A percentile compares a stretch with the other conserved stretches of the same genome.
Conservation (phyloP, 2,797 vertebrate species). For the Sphenopsis melanotis region DNA sequence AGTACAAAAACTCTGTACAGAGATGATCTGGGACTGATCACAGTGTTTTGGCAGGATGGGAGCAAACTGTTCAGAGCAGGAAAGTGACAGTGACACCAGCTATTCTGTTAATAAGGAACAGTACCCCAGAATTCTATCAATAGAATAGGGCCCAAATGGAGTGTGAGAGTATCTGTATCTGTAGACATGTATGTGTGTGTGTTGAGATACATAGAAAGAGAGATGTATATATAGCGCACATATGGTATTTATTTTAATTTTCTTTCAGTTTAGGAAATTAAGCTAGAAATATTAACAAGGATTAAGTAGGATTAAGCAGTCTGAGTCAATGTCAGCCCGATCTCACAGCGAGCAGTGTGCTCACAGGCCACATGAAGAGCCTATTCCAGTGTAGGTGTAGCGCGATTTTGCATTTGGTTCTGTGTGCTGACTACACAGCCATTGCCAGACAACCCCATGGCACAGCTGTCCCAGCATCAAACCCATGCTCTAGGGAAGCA, state of each 20-base stretch:
- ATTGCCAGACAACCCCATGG: background rate
- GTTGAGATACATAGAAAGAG: background rate
- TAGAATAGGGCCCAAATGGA: background rate
- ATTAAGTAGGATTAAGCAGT: background rate
- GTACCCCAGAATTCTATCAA: background rate
- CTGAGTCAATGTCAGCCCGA: background rate
- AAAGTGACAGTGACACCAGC: rapidly evolving
- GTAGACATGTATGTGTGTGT: background rate
- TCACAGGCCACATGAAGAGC: background rate
- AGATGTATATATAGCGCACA: too few species aligned
- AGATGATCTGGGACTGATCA: background rate
- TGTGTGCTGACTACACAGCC: background rate
- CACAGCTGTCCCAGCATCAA: background rate
- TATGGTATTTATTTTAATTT: background rate
- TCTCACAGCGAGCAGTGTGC: background rate
- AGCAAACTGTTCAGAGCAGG: background rate
- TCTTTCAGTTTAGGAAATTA: background rate
- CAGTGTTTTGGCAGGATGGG: background rate
- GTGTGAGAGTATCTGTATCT: background rate
- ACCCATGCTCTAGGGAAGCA: background rate
- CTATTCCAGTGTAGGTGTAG: background rate
- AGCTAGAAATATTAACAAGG: background rate
- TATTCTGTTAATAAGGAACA: background rate
- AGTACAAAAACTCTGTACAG: background rate
- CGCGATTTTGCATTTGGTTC: background rate